phyloP scores from a whole-genome alignment of 2,797 vertebrate species.

The Sparus aurata region DNA sequence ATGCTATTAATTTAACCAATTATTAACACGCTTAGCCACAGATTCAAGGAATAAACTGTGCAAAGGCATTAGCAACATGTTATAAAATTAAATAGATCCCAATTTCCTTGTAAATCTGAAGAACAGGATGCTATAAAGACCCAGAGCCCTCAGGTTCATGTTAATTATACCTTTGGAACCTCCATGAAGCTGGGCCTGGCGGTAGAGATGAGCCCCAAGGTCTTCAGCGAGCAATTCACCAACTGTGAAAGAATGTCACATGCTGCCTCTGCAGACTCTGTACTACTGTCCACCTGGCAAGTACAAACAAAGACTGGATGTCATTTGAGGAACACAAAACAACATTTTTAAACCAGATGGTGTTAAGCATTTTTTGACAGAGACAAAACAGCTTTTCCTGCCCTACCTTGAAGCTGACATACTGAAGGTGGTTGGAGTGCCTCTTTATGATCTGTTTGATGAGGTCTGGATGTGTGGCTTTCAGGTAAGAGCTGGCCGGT shows the following conservation, averaged over 20 bases:
- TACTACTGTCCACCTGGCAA: conserved; percentile 97
- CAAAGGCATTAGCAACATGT: not conserved
- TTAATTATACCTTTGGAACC: conserved; percentile 93
- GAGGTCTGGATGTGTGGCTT: conserved; percentile 96
- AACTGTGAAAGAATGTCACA: conserved; percentile 98
- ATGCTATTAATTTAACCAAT: too few relatives aligned
- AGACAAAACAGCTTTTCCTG: not conserved
- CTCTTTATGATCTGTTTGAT: conserved; percentile 99
- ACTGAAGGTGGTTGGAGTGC: conserved; percentile 97
- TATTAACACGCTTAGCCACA: not conserved
- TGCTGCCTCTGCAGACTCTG: conserved; percentile 97
- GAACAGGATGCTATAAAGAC: conserved; percentile 5
- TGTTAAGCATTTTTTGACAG: not conserved
- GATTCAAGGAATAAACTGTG: not conserved
- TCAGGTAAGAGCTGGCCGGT: conserved; percentile 95
- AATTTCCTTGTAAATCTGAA: conserved; percentile 7
- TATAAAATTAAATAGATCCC: not conserved
- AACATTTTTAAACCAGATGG: not conserved
- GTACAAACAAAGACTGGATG: conserved; percentile 20
- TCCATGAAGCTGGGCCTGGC: conserved; percentile 99
- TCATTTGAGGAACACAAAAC: not conserved
- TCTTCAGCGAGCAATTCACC: conserved; percentile 98
- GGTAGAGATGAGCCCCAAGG: conserved; percentile 97
- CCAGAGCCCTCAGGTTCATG: accelerated
- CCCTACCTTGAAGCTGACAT: conserved; percentile 98